Evolutionary conservation across 2,113 vertebrate species (phyloP).

Genomic region (Trichechus manatus): DNA sequence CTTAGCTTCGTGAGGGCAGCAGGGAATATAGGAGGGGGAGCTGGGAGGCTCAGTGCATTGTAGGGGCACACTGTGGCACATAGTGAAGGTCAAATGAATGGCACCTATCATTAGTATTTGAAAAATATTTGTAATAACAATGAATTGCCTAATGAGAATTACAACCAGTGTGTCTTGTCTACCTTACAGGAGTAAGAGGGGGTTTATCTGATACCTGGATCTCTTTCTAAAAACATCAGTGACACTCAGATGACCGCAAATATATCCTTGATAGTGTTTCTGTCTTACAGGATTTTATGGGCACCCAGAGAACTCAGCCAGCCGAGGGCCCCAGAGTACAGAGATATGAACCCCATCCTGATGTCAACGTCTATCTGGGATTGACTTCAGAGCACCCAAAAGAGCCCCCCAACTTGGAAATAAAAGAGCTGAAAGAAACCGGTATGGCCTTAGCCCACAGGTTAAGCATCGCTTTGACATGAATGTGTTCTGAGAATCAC

Average conservation of each 20-base stretch:
- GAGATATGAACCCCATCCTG: constrained; percentile 64
- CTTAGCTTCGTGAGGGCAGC: not conserved
- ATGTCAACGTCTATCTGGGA: constrained; percentile 81
- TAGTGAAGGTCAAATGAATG: not conserved
- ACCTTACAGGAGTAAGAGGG: not conserved
- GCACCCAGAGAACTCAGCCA: constrained; percentile 65
- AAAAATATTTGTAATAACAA: not conserved
- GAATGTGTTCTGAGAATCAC: not conserved
- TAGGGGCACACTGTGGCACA: not conserved
- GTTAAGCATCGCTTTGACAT: not conserved
- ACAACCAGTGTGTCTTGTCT: not conserved
- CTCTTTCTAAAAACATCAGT: constrained; percentile 36
- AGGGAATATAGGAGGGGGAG: not conserved
- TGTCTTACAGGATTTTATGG: constrained; percentile 84
- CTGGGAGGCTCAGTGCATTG: not conserved
- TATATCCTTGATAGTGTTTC: not conserved
- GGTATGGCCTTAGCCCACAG: constrained; percentile 78
- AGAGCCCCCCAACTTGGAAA: constrained; percentile 70
- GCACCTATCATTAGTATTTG: not conserved
- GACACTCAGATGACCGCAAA: not conserved
- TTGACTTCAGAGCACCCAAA: constrained; percentile 77
- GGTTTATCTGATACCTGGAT: not conserved
- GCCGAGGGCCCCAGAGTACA: constrained; percentile 23
- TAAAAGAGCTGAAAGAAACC: constrained; percentile 43
- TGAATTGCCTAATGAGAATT: not conserved